Conservation (phyloP, 1,140 invertebrate genomes). For the Listronotus oregonensis region DNA sequence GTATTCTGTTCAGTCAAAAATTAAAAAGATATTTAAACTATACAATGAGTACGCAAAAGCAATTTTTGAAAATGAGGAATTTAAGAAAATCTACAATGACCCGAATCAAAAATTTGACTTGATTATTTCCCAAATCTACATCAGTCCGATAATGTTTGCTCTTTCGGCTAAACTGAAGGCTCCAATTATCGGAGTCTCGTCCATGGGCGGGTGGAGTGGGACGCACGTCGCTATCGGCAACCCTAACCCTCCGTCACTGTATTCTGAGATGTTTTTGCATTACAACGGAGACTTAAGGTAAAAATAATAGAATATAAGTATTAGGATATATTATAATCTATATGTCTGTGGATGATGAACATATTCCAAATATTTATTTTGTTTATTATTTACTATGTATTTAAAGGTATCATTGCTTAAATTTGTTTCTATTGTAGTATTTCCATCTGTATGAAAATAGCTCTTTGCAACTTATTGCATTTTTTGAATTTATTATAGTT, state of each 20-base stretch:
- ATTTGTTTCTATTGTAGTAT: too few species aligned
- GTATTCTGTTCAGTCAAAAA: constrained; percentile 32
- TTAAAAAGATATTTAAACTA: constrained; percentile 37
- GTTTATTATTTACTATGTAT: too few species aligned
- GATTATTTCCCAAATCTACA: constrained; percentile 38
- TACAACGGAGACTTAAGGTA: constrained; percentile 37
- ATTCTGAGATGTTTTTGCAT: constrained; percentile 40
- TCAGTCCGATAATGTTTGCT: constrained; percentile 38
- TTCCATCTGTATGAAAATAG: too few species aligned
- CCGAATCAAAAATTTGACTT: constrained; percentile 36
- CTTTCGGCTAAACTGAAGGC: constrained; percentile 34
- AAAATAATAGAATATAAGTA: not conserved
- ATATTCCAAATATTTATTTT: too few species aligned
- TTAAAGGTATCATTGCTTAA: too few species aligned
- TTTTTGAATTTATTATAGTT: too few species aligned
- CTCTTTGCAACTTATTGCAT: too few species aligned
- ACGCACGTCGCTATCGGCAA: constrained; percentile 37
- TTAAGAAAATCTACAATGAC: constrained; percentile 34
- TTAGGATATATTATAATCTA: not conserved
- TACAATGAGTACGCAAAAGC: constrained; percentile 37
- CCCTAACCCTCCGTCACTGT: constrained; percentile 34
- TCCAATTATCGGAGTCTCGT: constrained; percentile 40
- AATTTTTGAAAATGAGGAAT: constrained; percentile 35
- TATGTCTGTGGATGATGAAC: too few species aligned
- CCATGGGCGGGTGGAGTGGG: constrained; percentile 40